Evolutionary conservation across 1,140 invertebrate species (phyloP).

Genomic region (Oryzaephilus surinamensis): DNA sequence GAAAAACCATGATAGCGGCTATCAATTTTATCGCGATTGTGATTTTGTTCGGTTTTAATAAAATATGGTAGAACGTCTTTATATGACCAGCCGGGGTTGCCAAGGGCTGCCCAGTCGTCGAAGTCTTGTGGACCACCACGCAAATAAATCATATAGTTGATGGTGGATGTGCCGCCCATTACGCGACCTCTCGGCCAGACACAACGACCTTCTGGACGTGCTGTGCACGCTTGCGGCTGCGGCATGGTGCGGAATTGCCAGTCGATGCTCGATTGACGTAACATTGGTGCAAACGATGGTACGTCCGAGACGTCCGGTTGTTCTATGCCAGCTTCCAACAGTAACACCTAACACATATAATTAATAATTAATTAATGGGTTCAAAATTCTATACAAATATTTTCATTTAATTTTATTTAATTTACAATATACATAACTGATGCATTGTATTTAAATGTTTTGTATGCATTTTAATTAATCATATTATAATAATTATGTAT

Average conservation of each 20-base stretch:
- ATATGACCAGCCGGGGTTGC: constrained; percentile 63
- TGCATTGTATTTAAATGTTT: too few relatives aligned
- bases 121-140: constrained; percentile 66
- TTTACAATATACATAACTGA: too few relatives aligned
- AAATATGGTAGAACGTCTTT: constrained; percentile 60
- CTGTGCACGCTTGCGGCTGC: constrained; percentile 38
- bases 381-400: too few relatives aligned
- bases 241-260: constrained; percentile 50
- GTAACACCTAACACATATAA: constrained; percentile 45
- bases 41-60: constrained; percentile 54
- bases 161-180: constrained; percentile 62
- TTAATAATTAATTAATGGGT: constrained; percentile 3
- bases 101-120: constrained; percentile 59
- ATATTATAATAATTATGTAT: too few relatives aligned
- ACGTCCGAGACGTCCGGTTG: constrained; percentile 59
- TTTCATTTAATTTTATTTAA: too few relatives aligned
- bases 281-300: constrained; percentile 48
- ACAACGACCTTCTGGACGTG: constrained; percentile 34
- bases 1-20: constrained; percentile 31
- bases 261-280: constrained; percentile 46
- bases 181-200: constrained; percentile 49
- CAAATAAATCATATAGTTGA: constrained; percentile 86
- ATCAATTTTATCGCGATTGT: constrained; percentile 29
- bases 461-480: too few relatives aligned
- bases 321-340: constrained; percentile 67